A percentile compares a stretch with the other conserved stretches of the same genome.
These are phyloP conservation scores for Carlito syrichta DNA, from an alignment of 2,113 vertebrate genomes.

Conservation along the genomic window DNA sequence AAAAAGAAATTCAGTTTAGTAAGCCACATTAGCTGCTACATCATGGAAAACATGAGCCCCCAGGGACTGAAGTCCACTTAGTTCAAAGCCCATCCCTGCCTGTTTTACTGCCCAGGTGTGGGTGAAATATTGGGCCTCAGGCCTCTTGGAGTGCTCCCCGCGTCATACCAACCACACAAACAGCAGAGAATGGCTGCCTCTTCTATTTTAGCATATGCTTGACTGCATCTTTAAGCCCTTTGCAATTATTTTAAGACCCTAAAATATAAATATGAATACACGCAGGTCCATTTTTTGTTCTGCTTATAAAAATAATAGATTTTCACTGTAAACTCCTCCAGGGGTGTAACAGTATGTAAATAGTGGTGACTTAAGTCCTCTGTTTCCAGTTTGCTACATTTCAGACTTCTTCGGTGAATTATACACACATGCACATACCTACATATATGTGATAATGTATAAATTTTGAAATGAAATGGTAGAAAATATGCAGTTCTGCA, in stretches of 20 bases:
- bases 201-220: not conserved
- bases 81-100: not conserved
- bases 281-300: not conserved
- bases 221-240: not conserved
- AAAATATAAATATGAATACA: not conserved
- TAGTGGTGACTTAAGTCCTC: not conserved
- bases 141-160: too few species aligned
- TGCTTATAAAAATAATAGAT: not conserved
- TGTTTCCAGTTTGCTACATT: not conserved
- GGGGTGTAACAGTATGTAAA: too few species aligned
- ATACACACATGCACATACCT: not conserved
- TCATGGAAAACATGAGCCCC: accelerated
- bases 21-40: accelerated
- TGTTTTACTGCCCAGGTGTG: not conserved
- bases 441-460: not conserved
- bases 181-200: not conserved
- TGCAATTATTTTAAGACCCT: too few species aligned
- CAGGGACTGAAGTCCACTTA: too few species aligned
- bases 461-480: not conserved
- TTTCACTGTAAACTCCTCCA: not conserved
- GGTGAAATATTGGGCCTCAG: not conserved
- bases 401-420: not conserved
- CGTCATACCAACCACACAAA: not conserved
- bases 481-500: not conserved
- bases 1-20: too few species aligned